Evolutionary conservation across 2,888 invertebrate genomes (phyloP).

Genomic region (Catonia carolina): DNA sequence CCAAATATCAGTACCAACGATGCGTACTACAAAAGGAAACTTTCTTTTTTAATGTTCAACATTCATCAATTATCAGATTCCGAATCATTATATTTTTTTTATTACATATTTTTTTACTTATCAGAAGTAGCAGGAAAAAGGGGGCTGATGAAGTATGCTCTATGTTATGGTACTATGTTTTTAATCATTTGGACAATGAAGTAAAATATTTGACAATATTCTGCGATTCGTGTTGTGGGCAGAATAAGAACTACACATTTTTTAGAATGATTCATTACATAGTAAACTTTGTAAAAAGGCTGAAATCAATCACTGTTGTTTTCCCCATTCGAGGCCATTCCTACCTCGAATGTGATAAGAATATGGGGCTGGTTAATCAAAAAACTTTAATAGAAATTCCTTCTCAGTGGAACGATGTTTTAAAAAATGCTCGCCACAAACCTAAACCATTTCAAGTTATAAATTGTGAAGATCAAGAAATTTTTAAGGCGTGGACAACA

Average conservation of each 20-base stretch:
- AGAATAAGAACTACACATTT: background rate
- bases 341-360: constrained; percentile 4
- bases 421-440: background rate
- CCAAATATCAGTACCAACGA: constrained; percentile 25
- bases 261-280: background rate
- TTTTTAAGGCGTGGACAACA: background rate
- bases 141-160: constrained; percentile 4
- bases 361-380: constrained; percentile 4
- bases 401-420: background rate
- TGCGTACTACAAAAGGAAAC: constrained; percentile 24
- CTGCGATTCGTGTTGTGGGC: constrained; percentile 8
- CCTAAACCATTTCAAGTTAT: background rate
- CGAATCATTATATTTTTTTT: background rate
- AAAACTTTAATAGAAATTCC: background rate
- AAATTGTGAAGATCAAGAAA: constrained; percentile 10
- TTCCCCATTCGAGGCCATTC: constrained; percentile 6
- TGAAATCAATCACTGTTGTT: background rate
- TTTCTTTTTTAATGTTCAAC: constrained; percentile 19
- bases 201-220: background rate
- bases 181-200: background rate
- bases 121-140: background rate
- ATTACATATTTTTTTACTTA: too few relatives aligned
- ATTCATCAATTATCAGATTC: background rate
- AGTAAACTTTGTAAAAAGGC: background rate
- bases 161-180: background rate